Percentiles rank a stretch among this genome's conserved stretches.
Evolutionary conservation across 2,888 invertebrate genomes (phyloP).

Genomic region (Cremastinae sp.): DNA sequence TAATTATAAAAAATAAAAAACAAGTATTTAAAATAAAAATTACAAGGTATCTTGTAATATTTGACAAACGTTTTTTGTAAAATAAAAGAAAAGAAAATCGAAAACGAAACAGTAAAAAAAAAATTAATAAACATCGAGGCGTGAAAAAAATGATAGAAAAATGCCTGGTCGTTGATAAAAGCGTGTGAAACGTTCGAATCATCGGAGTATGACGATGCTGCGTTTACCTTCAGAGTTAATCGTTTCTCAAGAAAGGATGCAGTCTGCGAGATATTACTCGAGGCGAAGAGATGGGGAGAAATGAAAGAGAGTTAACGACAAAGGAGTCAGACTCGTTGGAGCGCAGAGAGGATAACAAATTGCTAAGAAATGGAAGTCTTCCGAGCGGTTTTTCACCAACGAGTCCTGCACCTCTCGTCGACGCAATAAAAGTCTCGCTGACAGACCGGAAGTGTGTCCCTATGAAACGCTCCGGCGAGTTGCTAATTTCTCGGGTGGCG

Average conservation of each 20-base stretch:
- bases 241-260: slow-evolving; percentile 13
- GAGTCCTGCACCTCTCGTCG: neutral
- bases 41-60: too few species aligned
- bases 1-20: too few species aligned
- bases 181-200: slow-evolving; percentile 1
- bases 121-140: neutral
- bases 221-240: slow-evolving; percentile 32
- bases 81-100: too few species aligned
- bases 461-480: slow-evolving; percentile 56
- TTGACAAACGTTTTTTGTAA: too few species aligned
- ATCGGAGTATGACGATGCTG: slow-evolving; percentile 9
- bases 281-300: slow-evolving; percentile 10
- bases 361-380: neutral
- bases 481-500: slow-evolving; percentile 56
- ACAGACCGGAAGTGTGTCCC: slow-evolving; percentile 57
- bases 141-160: neutral
- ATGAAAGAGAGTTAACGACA: slow-evolving; percentile 44
- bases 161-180: neutral
- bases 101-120: too few species aligned
- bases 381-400: too few species aligned
- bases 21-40: too few species aligned
- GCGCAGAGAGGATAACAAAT: slow-evolving; percentile 1
- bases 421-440: slow-evolving; percentile 14
- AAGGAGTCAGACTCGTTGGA: slow-evolving; percentile 19
- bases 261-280: neutral